These are phyloP conservation scores for Taenaris catops DNA, from an alignment of 2,888 invertebrate species.

Conservation along the genomic window DNA sequence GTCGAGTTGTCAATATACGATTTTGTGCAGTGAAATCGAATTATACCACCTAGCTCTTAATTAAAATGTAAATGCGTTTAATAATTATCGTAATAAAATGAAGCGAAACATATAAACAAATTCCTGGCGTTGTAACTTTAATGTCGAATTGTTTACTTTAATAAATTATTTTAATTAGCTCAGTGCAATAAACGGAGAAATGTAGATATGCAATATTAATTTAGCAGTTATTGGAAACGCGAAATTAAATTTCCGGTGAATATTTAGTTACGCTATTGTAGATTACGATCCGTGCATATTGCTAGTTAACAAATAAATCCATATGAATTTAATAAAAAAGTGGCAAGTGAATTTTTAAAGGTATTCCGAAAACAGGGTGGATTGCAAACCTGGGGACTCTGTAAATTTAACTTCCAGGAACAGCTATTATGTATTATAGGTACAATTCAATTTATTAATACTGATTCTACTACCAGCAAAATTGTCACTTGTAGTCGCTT, in stretches of 20 bases:
- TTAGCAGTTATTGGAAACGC: conserved; percentile 18
- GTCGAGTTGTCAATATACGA: too few relatives aligned
- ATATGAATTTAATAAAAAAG: background rate
- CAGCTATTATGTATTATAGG: background rate
- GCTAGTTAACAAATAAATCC: conserved; percentile 2
- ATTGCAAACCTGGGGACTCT: background rate
- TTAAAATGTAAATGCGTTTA: conserved; percentile 5
- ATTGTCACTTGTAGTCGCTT: too few relatives aligned
- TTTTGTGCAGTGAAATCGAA: too few relatives aligned
- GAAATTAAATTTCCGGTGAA: conserved; percentile 18
- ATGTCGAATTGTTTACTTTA: conserved; percentile 11
- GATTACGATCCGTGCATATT: conserved; percentile 1
- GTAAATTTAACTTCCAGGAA: background rate
- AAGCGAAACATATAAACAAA: conserved; percentile 7
- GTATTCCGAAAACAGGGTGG: background rate
- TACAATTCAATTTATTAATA: too few relatives aligned
- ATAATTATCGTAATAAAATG: conserved; percentile 6
- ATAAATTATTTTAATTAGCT: conserved; percentile 17
- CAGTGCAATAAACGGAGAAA: conserved; percentile 17
- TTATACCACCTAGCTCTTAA: conserved; percentile 4
- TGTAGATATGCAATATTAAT: conserved; percentile 18
- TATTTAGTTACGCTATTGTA: conserved; percentile 12
- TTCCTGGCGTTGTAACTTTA: conserved; percentile 8
- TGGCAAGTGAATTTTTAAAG: background rate
- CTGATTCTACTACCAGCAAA: too few relatives aligned